Evolutionary conservation across 1,140 invertebrate genomes (phyloP).

Genomic region (Papilio polytes): DNA sequence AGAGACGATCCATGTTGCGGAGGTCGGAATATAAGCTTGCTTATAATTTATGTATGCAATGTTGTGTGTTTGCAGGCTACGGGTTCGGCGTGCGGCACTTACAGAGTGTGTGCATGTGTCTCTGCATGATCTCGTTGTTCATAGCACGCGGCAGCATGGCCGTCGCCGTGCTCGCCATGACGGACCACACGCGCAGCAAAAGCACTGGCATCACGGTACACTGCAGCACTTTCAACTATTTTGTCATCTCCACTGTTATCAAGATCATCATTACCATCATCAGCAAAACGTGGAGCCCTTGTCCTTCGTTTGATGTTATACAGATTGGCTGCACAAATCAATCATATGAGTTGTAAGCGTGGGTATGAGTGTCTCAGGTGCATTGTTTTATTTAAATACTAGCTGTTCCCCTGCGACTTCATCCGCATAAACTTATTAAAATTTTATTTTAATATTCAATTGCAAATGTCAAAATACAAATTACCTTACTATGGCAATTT

Average conservation of each 20-base stretch:
- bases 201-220: conserved; percentile 57
- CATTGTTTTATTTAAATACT: neutral
- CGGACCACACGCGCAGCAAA: conserved; percentile 51
- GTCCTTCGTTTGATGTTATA: too few relatives aligned
- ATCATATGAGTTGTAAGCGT: neutral
- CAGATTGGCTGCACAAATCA: neutral
- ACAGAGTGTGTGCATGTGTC: conserved; percentile 66
- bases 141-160: conserved; percentile 68
- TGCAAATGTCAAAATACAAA: too few relatives aligned
- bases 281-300: too few relatives aligned
- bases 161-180: conserved; percentile 74
- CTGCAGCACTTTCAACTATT: neutral
- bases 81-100: conserved; percentile 68
- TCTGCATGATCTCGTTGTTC: conserved; percentile 63
- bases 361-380: neutral
- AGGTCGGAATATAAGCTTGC: neutral
- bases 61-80: conserved; percentile 52
- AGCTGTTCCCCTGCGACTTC: too few relatives aligned
- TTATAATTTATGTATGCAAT: neutral
- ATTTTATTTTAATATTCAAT: too few relatives aligned
- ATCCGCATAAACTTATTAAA: too few relatives aligned
- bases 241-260: neutral
- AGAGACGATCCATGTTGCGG: neutral
- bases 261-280: neutral
- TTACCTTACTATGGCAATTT: too few relatives aligned